phyloP scores from a whole-genome alignment of 92 coral and sea anemone species.

The Parazoanthus darwini region DNA sequence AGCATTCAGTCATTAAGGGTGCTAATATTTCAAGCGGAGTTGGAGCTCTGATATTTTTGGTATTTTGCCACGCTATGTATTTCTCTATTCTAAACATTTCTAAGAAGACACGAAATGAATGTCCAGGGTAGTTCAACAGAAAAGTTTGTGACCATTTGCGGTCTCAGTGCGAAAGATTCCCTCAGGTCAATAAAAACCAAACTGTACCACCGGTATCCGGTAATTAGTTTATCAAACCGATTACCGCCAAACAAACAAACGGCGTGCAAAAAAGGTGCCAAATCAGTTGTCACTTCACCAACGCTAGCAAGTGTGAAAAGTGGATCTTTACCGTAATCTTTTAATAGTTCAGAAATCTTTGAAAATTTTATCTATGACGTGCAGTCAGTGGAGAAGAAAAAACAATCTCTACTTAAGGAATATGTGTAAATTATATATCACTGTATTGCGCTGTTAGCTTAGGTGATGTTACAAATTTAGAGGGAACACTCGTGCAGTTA shows the following conservation, averaged over 20 bases:
- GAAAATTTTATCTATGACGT: neutral
- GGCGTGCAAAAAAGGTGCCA: neutral
- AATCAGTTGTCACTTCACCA: neutral
- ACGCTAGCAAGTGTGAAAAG: slow-evolving; percentile 10
- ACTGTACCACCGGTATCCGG: neutral
- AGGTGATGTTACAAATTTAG: neutral
- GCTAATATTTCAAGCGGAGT: no score
- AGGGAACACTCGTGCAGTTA: neutral
- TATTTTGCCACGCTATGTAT: no score
- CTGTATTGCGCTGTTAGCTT: neutral
- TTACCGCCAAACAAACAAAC: slow-evolving; percentile 19
- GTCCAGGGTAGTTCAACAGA: no score
- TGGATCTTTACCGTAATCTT: neutral
- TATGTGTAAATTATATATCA: neutral
- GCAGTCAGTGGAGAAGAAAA: neutral
- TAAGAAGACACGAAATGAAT: no score
- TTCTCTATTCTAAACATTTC: no score
- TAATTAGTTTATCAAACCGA: neutral
- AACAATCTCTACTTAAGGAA: no score
- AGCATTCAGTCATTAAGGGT: no score
- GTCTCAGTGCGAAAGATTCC: neutral
- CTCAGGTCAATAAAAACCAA: neutral
- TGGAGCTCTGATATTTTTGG: no score
- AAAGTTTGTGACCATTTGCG: no score
- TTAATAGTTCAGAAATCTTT: neutral